Evolutionary conservation across 2,113 vertebrate genomes (phyloP).

Genomic region (Notothenia rossii): DNA sequence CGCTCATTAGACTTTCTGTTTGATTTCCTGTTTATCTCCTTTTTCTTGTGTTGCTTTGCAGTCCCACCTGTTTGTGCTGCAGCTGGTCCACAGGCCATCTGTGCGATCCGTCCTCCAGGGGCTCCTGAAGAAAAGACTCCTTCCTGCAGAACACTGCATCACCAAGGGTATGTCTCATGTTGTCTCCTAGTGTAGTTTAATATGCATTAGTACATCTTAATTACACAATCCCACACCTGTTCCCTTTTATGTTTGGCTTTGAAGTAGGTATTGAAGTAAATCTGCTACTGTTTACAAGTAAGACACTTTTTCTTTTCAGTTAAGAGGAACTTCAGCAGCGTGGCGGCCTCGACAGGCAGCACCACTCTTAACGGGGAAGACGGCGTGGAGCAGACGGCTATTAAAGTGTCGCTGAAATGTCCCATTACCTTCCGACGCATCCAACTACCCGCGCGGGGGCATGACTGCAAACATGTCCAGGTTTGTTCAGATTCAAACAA

Average conservation of each 20-base stretch:
- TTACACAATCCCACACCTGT: constrained; percentile 37
- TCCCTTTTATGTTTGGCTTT: constrained; percentile 24
- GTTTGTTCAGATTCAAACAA: constrained; percentile 69
- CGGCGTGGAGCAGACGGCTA: constrained; percentile 98
- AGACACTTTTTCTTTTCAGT: constrained; percentile 51
- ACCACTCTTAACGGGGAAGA: constrained; percentile 96
- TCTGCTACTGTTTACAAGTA: constrained; percentile 11
- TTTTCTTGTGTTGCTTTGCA: constrained; percentile 74
- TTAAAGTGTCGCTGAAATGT: constrained; percentile 99
- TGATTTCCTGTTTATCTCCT: constrained; percentile 12
- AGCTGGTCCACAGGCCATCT: constrained; percentile 97
- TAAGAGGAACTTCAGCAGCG: constrained; percentile 97
- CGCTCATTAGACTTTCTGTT: background rate
- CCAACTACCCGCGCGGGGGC: constrained; percentile 96
- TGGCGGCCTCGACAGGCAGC: constrained; percentile 95
- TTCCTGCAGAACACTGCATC: constrained; percentile 98
- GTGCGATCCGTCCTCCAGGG: constrained; percentile 98
- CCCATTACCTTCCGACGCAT: constrained; percentile 98
- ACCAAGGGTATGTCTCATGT: constrained; percentile 92
- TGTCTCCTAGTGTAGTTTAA: constrained; percentile 27
- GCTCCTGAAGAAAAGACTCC: constrained; percentile 97
- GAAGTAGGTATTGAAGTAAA: background rate
- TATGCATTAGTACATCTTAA: constrained; percentile 50
- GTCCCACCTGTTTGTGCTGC: constrained; percentile 99
- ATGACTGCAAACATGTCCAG: constrained; percentile 99